These are phyloP conservation scores for Neosilurus hyrtlii DNA, from an alignment of 2,797 vertebrate genomes.

Conservation along the genomic window DNA sequence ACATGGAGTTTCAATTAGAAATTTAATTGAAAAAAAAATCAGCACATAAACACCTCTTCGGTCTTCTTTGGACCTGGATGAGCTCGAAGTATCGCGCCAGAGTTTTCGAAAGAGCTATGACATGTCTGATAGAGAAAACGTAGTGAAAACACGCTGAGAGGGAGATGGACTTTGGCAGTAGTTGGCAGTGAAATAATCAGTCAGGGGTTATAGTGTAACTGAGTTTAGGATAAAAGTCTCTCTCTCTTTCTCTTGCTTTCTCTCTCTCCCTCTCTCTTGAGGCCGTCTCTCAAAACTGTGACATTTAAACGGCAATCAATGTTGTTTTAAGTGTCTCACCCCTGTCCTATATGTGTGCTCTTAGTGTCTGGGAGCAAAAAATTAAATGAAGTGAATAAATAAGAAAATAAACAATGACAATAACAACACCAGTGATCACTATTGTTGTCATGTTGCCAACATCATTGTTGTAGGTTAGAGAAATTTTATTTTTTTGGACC, in stretches of 20 bases:
- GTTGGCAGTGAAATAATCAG: constrained; percentile 59
- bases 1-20: no score
- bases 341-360: constrained; percentile 29
- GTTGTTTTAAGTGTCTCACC: constrained; percentile 41
- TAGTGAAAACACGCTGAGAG: constrained; percentile 19
- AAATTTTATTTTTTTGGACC: no score
- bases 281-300: constrained; percentile 15
- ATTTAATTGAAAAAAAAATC: no score
- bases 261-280: background rate
- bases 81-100: background rate
- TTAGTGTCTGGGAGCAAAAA: constrained; percentile 4
- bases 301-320: constrained; percentile 10
- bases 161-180: constrained; percentile 72
- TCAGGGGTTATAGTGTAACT: constrained; percentile 62
- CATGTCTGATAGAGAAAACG: constrained; percentile 56
- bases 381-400: background rate
- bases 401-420: background rate
- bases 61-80: background rate
- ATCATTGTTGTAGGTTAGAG: background rate
- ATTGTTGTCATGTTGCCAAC: no score
- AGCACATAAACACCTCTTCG: no score
- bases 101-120: constrained; percentile 64
- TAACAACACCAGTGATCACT: background rate
- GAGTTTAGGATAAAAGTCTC: constrained; percentile 54
- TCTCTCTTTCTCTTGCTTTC: constrained; percentile 18